Base-by-base conservation (phyloP, 2,113 vertebrate genomes). In the Gallinago jamesoni region DNA sequence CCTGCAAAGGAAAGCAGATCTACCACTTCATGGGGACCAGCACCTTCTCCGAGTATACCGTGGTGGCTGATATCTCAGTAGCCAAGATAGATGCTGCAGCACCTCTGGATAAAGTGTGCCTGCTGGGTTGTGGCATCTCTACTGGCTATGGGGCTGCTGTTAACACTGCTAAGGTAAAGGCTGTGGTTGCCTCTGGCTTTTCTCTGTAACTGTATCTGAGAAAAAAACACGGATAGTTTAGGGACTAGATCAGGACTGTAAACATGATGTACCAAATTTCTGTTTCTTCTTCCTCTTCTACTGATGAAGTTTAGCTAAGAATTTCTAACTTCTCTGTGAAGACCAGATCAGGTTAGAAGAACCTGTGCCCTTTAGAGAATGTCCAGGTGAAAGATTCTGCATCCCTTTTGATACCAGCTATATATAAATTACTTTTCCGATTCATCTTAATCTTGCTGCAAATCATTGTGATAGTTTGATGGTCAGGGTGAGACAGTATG, bases 11-110 rank as follows among this genome's bases (percentile, higher is more conserved):
- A 80, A 98, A 98, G 87, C 95, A 97, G 72, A 39, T 98, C 94
- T 97, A 97, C 79, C 98, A 98, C 82, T 98, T 98, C 95, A 98
- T 98, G 98, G 98, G 98, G 35, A 98, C 98, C 37, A 98, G 98
- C 97, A 98, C 98, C 6, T 98, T 98, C 94, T 98, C 98, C 0
- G 98, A 98, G 81, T 98, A 98, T 43, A 98, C 98, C 0, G 98
- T 98, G 60, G 98, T 98, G 79, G 98, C 98, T 6, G 98, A 98
- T 53, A 98, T 98, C 93, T 98, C 98, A 1, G 92, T 98, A 74
- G 97, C 98, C 84, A 98, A 98, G 94, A 97, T 98, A 39, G 96
- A 98, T 13, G 84, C 98, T 74, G 95, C 95, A 43, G 98, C 98
- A 45, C 98, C 98, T 60, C 92, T 98, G 11, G 98, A 98, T 94